Base-by-base conservation (phyloP, 2,113 vertebrate species). In the Mustelus asterias region DNA sequence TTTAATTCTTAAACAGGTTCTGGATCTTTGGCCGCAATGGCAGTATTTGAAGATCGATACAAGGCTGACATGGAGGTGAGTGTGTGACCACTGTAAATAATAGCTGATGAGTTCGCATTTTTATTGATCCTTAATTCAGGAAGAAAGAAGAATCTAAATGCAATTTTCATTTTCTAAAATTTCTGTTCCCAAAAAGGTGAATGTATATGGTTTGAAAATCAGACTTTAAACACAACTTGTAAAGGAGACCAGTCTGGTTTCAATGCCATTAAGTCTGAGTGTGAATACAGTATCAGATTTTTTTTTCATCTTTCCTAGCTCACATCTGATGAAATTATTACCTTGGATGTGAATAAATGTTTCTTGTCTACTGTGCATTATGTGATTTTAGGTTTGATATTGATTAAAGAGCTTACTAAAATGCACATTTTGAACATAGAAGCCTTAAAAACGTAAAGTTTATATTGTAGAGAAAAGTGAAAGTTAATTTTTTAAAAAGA, bases 11-110 rank as follows among this genome's bases (percentile, higher is more conserved):
- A 97, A 95, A 0, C 96, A 99, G 99, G 99, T 94, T 99, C 99
- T 72, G 99, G 99, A 13, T 99, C 99, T 0, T 97, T 99, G 95
- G 99, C 99, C 85, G 99, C 99, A 69, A 99, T 99, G 99, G 98
- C 99, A 0, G 98, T 99, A 33, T 99, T 99, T 96, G 99, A 99
- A 97, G 99, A 99, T 96, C 98, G 99, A 96, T 99, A 98, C 97
- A 98, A 98, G 96, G 98, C 97, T 0, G 97, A 99, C 96, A 98
- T 99, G 98, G 98, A 99, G 98, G 99, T 99, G 97, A 97, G 97
- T 96, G 85, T 18, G 14, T 80, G 24, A 16, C 41, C 41, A 24
- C 4, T 60, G 20, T 72, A 86, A 63, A 63, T 65, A 92, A 92
- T 63, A 92, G 60, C 89, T 92, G 33, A 33, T 20, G 33, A n/a